Conservation (phyloP, 2,113 vertebrate genomes). For the Eptesicus fuscus region DNA sequence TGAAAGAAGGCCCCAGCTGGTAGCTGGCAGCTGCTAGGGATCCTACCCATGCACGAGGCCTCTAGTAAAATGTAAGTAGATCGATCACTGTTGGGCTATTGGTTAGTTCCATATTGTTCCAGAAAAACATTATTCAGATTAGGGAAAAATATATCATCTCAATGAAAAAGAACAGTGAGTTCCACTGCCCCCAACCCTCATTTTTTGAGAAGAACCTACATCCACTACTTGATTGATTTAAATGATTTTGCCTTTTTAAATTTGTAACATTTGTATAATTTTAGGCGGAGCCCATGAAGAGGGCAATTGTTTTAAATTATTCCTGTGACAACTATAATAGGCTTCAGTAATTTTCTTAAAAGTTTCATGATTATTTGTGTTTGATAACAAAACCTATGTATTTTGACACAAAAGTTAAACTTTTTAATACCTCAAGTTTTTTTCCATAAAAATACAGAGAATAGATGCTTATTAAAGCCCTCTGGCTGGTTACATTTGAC, state of each 20-base stretch:
- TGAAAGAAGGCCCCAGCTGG: too few relatives aligned
- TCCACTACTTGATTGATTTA: background rate
- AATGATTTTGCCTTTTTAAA: background rate
- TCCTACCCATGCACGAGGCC: too few relatives aligned
- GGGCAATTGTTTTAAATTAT: background rate
- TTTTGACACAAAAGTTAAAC: background rate
- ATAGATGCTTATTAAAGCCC: rapidly evolving
- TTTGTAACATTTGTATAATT: conserved; percentile 20
- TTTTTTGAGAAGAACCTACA: background rate
- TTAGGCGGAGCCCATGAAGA: background rate
- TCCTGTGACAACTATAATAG: background rate
- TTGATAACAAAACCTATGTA: background rate
- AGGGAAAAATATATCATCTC: background rate
- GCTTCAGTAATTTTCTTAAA: background rate
- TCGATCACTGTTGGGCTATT: background rate
- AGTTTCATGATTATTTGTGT: background rate
- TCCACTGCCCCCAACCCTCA: too few relatives aligned
- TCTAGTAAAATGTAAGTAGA: background rate
- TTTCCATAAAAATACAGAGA: background rate
- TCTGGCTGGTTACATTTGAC: background rate
- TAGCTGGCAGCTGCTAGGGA: too few relatives aligned
- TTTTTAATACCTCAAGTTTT: background rate
- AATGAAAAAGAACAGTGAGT: background rate
- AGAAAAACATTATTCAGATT: background rate
- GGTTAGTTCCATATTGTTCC: background rate